phyloP scores from a whole-genome alignment of 2,113 vertebrate species.

The Pipra filicauda region DNA sequence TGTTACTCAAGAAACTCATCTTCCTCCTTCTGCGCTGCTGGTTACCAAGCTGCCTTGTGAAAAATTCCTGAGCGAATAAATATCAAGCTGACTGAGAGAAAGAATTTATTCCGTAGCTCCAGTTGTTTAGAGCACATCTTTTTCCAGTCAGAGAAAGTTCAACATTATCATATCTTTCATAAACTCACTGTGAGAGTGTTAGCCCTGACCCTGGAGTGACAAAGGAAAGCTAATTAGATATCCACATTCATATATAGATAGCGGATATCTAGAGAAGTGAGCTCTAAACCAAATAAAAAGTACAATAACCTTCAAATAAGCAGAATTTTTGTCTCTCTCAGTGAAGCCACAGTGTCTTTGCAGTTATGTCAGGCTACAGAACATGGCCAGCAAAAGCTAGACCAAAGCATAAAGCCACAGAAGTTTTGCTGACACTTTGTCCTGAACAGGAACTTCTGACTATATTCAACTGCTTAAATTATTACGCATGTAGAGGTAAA shows the following conservation, averaged over 20 bases:
- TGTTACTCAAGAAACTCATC: not conserved
- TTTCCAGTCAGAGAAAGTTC: not conserved
- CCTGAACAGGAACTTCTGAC: not conserved
- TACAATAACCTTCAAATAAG: not conserved
- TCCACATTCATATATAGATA: not conserved
- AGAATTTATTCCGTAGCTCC: not conserved
- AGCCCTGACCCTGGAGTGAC: not conserved
- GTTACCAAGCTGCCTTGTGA: not conserved
- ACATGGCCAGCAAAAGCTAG: not conserved
- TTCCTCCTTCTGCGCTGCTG: not conserved
- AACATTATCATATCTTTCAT: not conserved
- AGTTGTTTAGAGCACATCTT: not conserved
- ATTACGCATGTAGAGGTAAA: constrained; percentile 7
- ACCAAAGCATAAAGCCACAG: not conserved
- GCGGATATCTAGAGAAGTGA: not conserved
- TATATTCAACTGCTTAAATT: not conserved
- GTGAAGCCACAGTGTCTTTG: not conserved
- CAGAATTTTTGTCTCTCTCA: not conserved
- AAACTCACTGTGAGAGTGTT: not conserved
- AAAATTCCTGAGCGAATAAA: not conserved
- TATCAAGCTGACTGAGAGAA: not conserved
- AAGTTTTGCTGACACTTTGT: not conserved
- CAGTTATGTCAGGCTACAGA: not conserved
- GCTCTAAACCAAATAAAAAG: not conserved
- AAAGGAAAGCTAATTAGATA: not conserved